Conservation (phyloP, 2,888 invertebrate species). For the Spisula solida region DNA sequence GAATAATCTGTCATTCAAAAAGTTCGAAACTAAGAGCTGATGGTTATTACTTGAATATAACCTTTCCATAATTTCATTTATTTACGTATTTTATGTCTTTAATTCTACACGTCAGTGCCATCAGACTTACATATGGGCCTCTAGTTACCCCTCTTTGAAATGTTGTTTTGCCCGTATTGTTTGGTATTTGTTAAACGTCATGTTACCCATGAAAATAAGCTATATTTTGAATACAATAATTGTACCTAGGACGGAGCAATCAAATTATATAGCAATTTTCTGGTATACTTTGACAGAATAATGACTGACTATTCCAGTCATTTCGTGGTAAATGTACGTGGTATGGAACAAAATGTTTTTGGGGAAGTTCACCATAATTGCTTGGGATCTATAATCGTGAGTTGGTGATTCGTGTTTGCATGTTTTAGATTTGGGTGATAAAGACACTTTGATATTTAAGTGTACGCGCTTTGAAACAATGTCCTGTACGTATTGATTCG, state of each 20-base stretch:
- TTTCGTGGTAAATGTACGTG: slow-evolving; percentile 2
- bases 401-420: background rate
- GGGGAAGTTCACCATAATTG: slow-evolving; percentile 3
- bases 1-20: background rate
- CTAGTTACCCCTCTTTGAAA: background rate
- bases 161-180: background rate
- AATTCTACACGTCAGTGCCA: background rate
- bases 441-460: background rate
- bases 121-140: background rate
- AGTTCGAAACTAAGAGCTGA: background rate
- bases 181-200: slow-evolving; percentile 27
- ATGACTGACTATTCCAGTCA: slow-evolving; percentile 27
- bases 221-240: slow-evolving; percentile 27
- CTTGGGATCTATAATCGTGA: background rate
- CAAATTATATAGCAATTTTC: slow-evolving; percentile 12
- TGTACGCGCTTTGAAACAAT: background rate
- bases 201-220: slow-evolving; percentile 11
- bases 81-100: background rate
- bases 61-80: slow-evolving; percentile 1
- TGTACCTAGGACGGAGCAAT: slow-evolving; percentile 1
- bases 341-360: background rate
- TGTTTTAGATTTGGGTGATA: background rate
- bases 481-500: background rate
- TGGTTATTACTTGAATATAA: background rate
- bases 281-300: slow-evolving; percentile 28